Base-by-base conservation (phyloP, 1,140 invertebrate genomes). In the Drosophila teissieri region DNA sequence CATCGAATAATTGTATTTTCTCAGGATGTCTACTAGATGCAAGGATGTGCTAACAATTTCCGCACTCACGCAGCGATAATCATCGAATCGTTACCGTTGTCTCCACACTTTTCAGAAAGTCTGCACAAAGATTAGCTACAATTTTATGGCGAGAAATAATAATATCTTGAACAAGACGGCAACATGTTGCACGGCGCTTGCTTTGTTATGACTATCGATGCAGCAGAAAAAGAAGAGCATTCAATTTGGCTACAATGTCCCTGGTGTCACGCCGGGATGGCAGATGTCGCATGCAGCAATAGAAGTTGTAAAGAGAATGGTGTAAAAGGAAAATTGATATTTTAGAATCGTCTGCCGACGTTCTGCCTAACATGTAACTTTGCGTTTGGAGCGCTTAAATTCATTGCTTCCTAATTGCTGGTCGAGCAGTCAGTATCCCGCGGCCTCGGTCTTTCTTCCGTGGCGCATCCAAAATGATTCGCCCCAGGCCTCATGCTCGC, bases 331-430 rank as follows among this genome's bases (percentile, higher is more conserved):
- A 40, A 48, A 42, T 36, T 17, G 15, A 65, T 24, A 51, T 60
- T 42, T 65, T 67, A 64, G 36, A 60, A 15, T 45, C 40, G 42
- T 31, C 57, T 73, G 31, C 31, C 58, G 62, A 70, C 61, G 52
- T 46, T 27, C 44, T 69, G 31, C 63, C 48, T 78, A 70, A 68
- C 78, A 75, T 77, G 68, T 81, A 73, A 77, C 78, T 61, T 63
- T 4, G 19, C 60, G n/a, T 15, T 10, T 73, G 56, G 44, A 67
- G 73, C 65, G 68, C 68, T 78, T 78, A 69, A 80, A 77, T 77
- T 89, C 69, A 84, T 90, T 80, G 80, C 68, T 80, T 80, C 80
- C 85, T 89, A 89, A 89, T 89, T 89, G 80, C 68, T 31, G 31
- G 31, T 7, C 31, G 31, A 31, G 31, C 64, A 44, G 52, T 17